Evolutionary conservation across 2,888 invertebrate species (phyloP), one percentile per base, ranked within the genome.

Genomic region (Cantharis rufa): DNA sequence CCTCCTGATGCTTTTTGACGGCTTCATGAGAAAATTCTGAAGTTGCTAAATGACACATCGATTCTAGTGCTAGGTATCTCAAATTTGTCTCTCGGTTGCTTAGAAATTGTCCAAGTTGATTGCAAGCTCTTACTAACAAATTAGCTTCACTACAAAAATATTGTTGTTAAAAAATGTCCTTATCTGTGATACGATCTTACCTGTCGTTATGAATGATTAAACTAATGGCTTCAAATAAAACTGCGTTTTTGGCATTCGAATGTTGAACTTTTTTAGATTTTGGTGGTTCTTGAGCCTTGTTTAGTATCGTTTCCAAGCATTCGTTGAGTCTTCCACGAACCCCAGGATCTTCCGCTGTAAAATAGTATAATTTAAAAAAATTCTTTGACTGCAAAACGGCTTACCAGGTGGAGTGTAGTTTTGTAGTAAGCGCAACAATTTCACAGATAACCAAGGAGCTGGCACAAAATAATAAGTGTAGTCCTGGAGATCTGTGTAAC

Each of bases 401-500:
- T 84, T 89, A 93, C 93, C 94, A 84, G 99, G 98, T 16, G 99
- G 98, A 80, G 98, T 98, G 86, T 99, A 99, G 88, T 99, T 99
- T 89, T 99, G 99, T 81, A 99, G 90, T 79, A 99, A 91, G 83
- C 99, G 92, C 80, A 99, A 90, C 76, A 99, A 90, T 89, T 99
- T 99, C 15, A 99, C 98, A 77, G 98, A 99, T 48, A 99, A 92
- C 99, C 99, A 99, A 15, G 99, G 99, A n/a, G 99, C 99, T 82
- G 99, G 99, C 79, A 99, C 99, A 91, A 99, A 99, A 88, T 99
- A 99, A 89, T 99, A 99, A 3, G 99, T 99, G 88, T 99, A 99
- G 90, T 99, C 99, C 90, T 99, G 99, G 81, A 99, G 92, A 90
- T 99, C 99, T 82, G 98, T 99, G 87, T 99, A 99, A 86, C 98